Percentiles rank a stretch among this genome's conserved stretches.
Conservation (phyloP, 2,797 vertebrate species). For the Girardinus metallicus region DNA sequence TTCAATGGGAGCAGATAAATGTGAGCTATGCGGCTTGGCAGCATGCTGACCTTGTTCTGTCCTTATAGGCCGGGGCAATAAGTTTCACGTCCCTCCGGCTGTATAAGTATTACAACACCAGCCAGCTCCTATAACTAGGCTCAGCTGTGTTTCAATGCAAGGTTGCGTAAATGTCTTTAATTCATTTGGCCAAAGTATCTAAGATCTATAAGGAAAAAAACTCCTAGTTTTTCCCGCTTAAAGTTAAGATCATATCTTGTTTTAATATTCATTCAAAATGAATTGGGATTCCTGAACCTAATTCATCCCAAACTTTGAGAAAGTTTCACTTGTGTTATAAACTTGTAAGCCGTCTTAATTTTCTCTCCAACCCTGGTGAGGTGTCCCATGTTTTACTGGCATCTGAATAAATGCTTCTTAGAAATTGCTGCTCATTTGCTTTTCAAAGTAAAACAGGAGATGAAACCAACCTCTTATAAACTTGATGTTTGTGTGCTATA, state of each 20-base stretch:
- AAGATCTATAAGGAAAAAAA: background rate
- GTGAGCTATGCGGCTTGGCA: conserved; percentile 46
- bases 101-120: conserved; percentile 43
- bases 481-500: background rate
- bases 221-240: background rate
- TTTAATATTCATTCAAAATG: background rate
- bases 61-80: conserved; percentile 19
- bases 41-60: conserved; percentile 61
- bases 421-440: background rate
- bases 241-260: background rate
- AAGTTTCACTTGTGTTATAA: background rate
- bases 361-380: background rate
- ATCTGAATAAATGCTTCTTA: background rate
- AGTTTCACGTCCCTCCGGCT: conserved; percentile 9
- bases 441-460: background rate
- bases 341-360: background rate
- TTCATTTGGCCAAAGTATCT: background rate
- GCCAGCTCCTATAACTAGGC: background rate
- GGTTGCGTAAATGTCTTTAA: background rate
- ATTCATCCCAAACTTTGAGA: background rate
- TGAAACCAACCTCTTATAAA: conserved; percentile 1
- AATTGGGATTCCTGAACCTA: background rate
- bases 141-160: background rate
- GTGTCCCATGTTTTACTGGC: background rate
- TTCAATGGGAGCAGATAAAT: no score